Percentiles rank a stretch among this genome's conserved stretches.
Evolutionary conservation across 2,797 vertebrate genomes (phyloP).

Genomic region (Chaetodon trifasciatus): DNA sequence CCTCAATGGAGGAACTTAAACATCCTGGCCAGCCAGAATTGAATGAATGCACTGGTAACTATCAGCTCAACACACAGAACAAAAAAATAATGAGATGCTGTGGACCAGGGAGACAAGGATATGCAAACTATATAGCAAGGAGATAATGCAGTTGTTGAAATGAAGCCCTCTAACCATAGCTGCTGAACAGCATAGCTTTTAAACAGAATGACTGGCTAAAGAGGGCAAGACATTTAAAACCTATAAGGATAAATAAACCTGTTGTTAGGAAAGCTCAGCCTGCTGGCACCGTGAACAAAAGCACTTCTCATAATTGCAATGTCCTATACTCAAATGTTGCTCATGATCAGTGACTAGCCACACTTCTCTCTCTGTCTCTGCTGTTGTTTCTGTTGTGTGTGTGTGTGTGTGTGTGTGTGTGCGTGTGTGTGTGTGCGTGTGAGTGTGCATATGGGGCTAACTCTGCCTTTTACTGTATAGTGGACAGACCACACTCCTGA

Average conservation of each 20-base stretch:
- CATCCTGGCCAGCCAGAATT: slow-evolving; percentile 1
- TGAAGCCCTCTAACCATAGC: background rate
- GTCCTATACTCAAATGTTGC: background rate
- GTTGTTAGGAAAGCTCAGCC: background rate
- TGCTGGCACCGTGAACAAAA: background rate
- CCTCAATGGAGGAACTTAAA: slow-evolving; percentile 28
- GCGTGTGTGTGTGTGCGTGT: background rate
- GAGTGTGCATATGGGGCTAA: background rate
- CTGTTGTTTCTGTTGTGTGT: background rate
- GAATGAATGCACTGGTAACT: slow-evolving; percentile 28
- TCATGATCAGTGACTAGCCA: background rate
- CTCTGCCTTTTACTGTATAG: background rate
- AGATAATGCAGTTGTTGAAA: slow-evolving; percentile 26
- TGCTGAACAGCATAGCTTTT: slow-evolving; percentile 1
- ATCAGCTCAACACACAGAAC: slow-evolving; percentile 30
- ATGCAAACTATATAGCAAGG: slow-evolving; percentile 14
- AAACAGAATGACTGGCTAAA: slow-evolving; percentile 7
- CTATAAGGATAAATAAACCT: background rate
- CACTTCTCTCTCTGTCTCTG: background rate
- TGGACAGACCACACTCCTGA: background rate
- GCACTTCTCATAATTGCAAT: slow-evolving; percentile 11
- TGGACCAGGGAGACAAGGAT: slow-evolving; percentile 3
- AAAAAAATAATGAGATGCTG: slow-evolving; percentile 9
- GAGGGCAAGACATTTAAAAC: slow-evolving; percentile 15
- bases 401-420: too few species aligned